These are phyloP conservation scores for Celastrina argiolus DNA, from an alignment of 2,888 invertebrate species.

Conservation along the genomic window DNA sequence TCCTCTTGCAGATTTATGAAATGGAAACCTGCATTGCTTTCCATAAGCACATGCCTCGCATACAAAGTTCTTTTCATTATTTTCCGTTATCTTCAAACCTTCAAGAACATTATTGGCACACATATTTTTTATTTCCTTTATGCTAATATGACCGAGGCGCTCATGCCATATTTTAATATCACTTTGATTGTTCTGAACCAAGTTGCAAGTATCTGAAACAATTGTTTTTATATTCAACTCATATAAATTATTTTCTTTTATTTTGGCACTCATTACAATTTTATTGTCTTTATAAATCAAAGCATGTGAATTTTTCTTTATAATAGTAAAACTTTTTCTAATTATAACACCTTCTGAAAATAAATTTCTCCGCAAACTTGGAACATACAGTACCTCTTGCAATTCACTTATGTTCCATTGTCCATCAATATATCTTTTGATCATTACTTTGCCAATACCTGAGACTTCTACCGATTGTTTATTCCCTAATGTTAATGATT, in stretches of 20 bases:
- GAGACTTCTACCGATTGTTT: constrained; percentile 33
- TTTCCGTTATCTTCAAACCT: not conserved
- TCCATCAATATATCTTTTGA: constrained; percentile 35
- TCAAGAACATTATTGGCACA: not conserved
- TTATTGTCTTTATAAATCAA: constrained; percentile 26
- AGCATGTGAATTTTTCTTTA: constrained; percentile 25
- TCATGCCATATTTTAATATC: not conserved
- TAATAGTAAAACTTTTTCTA: constrained; percentile 20
- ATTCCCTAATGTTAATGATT: constrained; percentile 35
- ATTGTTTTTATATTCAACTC: constrained; percentile 30
- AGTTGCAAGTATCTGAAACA: constrained; percentile 28
- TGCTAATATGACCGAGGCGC: not conserved
- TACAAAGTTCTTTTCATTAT: constrained; percentile 16
- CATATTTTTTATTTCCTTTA: not conserved
- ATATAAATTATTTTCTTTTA: constrained; percentile 31
- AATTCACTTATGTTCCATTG: constrained; percentile 34
- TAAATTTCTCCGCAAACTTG: constrained; percentile 27
- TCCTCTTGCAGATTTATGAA: constrained; percentile 29
- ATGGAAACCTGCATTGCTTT: constrained; percentile 30
- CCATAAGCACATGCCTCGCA: constrained; percentile 34
- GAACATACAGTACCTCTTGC: constrained; percentile 32
- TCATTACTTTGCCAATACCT: constrained; percentile 35
- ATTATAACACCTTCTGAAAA: constrained; percentile 35
- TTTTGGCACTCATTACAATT: constrained; percentile 28
- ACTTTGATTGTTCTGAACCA: constrained; percentile 27